Conservation (phyloP, 2,113 vertebrate genomes). For the Tylochromis polylepis region DNA sequence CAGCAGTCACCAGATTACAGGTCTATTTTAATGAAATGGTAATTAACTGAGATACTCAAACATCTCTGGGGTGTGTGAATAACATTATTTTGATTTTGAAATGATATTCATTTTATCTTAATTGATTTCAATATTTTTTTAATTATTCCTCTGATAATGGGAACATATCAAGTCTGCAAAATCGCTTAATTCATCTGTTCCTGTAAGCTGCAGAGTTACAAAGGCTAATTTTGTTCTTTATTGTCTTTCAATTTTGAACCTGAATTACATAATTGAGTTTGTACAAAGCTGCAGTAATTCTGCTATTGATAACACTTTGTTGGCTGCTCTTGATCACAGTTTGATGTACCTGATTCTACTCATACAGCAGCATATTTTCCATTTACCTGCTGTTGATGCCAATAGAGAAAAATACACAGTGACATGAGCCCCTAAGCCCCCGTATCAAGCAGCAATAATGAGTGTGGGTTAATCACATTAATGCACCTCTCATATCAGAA, state of each 20-base stretch:
- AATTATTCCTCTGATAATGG: not conserved
- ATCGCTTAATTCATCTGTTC: not conserved
- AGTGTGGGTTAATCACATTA: conserved; percentile 66
- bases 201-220: not conserved
- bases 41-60: not conserved
- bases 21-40: not conserved
- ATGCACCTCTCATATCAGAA: conserved; percentile 62
- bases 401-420: conserved; percentile 27
- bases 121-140: conserved; percentile 16
- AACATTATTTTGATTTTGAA: not conserved
- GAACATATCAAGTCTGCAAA: not conserved
- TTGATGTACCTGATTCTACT: not conserved
- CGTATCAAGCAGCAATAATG: conserved; percentile 42
- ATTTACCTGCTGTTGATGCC: conserved; percentile 46
- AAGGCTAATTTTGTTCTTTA: not conserved
- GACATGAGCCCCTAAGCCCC: conserved; percentile 40
- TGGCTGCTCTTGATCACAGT: not conserved
- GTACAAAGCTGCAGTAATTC: not conserved
- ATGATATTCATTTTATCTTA: not conserved
- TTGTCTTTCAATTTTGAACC: not conserved
- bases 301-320: not conserved
- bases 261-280: not conserved
- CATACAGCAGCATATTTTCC: conserved; percentile 2
- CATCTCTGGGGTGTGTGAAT: not conserved
- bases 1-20: not conserved